phyloP scores from a whole-genome alignment of 2,797 vertebrate genomes.

The Gymnoscopelus microlampas region DNA sequence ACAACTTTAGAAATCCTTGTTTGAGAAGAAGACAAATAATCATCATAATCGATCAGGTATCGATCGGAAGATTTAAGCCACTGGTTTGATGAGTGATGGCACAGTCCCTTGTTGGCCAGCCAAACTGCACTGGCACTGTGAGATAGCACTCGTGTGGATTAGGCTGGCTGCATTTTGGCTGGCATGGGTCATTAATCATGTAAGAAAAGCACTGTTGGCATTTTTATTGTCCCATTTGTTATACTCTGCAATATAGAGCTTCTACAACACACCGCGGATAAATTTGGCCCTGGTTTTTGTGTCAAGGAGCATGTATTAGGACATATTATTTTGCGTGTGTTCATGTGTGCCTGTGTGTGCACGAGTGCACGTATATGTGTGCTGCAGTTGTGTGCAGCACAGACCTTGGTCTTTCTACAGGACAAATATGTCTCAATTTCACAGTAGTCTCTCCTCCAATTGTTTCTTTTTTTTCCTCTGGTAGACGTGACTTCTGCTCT shows the following conservation, averaged over 20 bases:
- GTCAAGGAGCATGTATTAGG: constrained; percentile 21
- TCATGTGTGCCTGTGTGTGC: background rate
- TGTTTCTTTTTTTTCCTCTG: constrained; percentile 18
- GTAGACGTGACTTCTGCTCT: background rate
- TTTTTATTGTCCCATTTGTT: constrained; percentile 50
- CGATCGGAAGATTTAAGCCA: background rate
- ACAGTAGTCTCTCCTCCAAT: constrained; percentile 15
- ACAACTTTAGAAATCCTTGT: no score
- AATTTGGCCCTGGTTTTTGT: constrained; percentile 31
- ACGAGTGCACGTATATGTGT: background rate
- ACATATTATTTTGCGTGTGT: constrained; percentile 14
- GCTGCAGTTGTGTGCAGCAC: background rate
- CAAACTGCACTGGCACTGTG: constrained; percentile 55
- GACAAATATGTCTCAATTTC: constrained; percentile 48
- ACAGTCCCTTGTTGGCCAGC: constrained; percentile 21
- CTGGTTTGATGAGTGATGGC: constrained; percentile 43
- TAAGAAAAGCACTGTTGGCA: constrained; percentile 49
- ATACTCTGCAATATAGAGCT: constrained; percentile 42
- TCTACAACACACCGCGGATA: constrained; percentile 16
- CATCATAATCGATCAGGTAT: no score
- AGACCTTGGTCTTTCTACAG: constrained; percentile 24
- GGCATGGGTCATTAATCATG: constrained; percentile 49
- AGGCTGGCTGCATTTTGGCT: constrained; percentile 32
- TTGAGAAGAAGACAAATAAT: no score
- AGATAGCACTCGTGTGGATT: constrained; percentile 41